Evolutionary conservation across 2,888 invertebrate species (phyloP).

Genomic region (Eudemis profundana): DNA sequence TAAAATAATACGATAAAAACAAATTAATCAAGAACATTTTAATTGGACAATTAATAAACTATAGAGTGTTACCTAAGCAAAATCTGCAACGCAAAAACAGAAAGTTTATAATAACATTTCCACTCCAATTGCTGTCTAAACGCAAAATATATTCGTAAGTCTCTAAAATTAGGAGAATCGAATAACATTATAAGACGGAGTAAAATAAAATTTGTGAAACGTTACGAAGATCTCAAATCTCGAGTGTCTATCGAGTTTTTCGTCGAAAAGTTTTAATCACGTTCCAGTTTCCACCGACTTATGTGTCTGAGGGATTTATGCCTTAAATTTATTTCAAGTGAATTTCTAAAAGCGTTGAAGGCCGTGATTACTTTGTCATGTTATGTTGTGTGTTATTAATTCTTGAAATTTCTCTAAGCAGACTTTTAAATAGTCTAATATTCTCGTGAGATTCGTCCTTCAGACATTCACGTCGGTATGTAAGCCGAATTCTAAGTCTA

Average conservation of each 20-base stretch:
- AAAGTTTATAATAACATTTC: slow-evolving; percentile 17
- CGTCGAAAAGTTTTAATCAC: slow-evolving; percentile 53
- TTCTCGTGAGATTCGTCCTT: slow-evolving; percentile 54
- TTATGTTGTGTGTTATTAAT: neutral
- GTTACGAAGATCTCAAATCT: slow-evolving; percentile 30
- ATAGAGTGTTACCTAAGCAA: neutral
- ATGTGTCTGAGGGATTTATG: slow-evolving; percentile 13
- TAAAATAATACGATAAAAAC: no score
- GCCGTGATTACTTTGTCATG: neutral
- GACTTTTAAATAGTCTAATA: neutral
- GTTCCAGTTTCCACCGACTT: slow-evolving; percentile 43
- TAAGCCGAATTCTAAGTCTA: slow-evolving; percentile 50
- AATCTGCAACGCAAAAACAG: neutral
- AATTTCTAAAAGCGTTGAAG: neutral
- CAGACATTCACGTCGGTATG: slow-evolving; percentile 53
- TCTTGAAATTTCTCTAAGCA: neutral
- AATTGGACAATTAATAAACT: no score
- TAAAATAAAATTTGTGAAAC: slow-evolving; percentile 31
- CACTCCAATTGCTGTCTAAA: slow-evolving; percentile 14
- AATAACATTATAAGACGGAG: slow-evolving; percentile 19
- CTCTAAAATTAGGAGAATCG: slow-evolving; percentile 24
- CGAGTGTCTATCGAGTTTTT: slow-evolving; percentile 46
- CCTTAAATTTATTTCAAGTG: slow-evolving; percentile 1
- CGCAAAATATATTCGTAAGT: slow-evolving; percentile 1
- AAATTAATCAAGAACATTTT: no score